Conservation (phyloP, 2,888 invertebrate genomes). For the Nymphalis c-album region DNA sequence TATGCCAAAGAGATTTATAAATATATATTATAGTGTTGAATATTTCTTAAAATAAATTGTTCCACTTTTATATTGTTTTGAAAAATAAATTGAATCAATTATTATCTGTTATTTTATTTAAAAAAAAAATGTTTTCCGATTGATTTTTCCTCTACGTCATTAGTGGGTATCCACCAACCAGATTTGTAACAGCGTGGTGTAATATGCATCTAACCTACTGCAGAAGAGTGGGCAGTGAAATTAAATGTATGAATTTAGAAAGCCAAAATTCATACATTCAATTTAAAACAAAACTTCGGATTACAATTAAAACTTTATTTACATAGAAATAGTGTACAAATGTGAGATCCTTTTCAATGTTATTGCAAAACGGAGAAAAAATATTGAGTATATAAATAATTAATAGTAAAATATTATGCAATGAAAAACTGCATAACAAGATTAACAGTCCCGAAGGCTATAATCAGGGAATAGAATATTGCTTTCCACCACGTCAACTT, state of each 20-base stretch:
- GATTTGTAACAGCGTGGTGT: too few relatives aligned
- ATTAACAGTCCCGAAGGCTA: slow-evolving; percentile 87
- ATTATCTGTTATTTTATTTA: not conserved
- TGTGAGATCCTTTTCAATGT: slow-evolving; percentile 5
- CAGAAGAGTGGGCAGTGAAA: too few relatives aligned
- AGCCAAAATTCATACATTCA: too few relatives aligned
- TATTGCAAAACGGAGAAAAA: slow-evolving; percentile 2
- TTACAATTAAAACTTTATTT: not conserved
- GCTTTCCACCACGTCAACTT: slow-evolving; percentile 79
- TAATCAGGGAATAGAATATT: slow-evolving; percentile 83
- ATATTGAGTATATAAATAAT: not conserved
- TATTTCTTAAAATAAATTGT: not conserved
- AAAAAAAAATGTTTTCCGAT: too few relatives aligned
- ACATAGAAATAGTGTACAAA: not conserved
- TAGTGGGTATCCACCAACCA: too few relatives aligned
- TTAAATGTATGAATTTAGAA: too few relatives aligned
- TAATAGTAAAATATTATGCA: slow-evolving; percentile 38
- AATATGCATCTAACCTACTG: too few relatives aligned
- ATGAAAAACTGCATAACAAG: slow-evolving; percentile 91
- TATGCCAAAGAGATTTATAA: not conserved
- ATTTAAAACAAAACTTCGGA: not conserved
- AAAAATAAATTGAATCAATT: not conserved
- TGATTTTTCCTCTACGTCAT: too few relatives aligned
- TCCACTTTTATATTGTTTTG: not conserved
- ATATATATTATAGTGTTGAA: not conserved